Evolutionary conservation across 2,888 invertebrate species (phyloP), one percentile per base, ranked within the genome.

Genomic region (Lissocephala sabroskyi): DNA sequence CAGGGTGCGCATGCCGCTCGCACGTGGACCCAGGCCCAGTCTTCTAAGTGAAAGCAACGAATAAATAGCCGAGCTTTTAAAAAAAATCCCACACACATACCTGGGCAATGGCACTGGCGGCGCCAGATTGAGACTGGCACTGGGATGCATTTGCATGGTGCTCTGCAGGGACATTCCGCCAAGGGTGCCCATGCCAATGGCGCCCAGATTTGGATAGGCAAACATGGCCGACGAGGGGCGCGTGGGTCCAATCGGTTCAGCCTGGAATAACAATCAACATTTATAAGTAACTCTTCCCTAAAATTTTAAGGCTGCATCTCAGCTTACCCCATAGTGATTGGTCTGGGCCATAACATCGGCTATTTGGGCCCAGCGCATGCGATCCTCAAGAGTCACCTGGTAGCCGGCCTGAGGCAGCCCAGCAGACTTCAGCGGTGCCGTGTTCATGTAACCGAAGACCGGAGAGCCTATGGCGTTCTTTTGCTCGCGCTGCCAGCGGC

Each of bases 401-500:
- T 94, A 94, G 0, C 93, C 92, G 0, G 89, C 89, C n/a, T 91
- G 91, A 0, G 92, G 88, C n/a, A 80, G 53, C 1, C 81, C 62
- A 2, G 70, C 76, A 0, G 91, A 89, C 73, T 92, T 92, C 7
- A 91, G 88, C 1, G 91, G 90, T 47, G 90, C 87, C 52, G 88
- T 91, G 7, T 92, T 91, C 91, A 94, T 93, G 78, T 94, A 95
- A 59, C 92, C 94, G 84, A 95, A 95, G 3, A 95, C 92, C 0
- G 95, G 95, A 0, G 94, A 94, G 0, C 92, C 92, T 28, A 89
- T 89, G 0, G 87, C 89, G 48, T 90, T 89, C 80, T 95, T 96
- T 80, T 95, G 94, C 68, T 96, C 95, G 2, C 92, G 88, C 41
- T 92, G 94, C 96, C 96, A 96, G 64, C 93, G 89, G 39, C 95